A percentile compares a stretch with the other conserved stretches of the same genome.
phyloP scores from a whole-genome alignment of 2,113 vertebrate genomes.

The Engraulis encrasicolus region DNA sequence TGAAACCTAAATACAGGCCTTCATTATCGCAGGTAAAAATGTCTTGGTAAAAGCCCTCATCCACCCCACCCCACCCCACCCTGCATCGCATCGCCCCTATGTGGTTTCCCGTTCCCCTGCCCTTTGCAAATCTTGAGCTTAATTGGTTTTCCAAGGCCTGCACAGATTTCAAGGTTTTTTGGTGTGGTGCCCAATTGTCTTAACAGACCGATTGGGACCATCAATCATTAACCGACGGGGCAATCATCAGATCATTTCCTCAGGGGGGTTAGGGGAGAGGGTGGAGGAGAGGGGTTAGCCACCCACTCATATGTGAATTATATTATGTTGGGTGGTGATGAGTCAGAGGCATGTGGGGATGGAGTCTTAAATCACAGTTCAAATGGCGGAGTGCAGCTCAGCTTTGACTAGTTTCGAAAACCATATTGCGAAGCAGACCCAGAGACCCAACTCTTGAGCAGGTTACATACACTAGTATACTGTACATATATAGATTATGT shows the following conservation, averaged over 20 bases:
- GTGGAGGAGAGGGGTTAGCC: conserved; percentile 4
- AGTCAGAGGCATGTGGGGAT: background rate
- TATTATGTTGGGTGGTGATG: background rate
- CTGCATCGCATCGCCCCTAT: background rate
- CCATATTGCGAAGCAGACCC: background rate
- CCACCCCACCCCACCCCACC: background rate
- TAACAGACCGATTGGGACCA: conserved; percentile 19
- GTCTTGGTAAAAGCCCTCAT: conserved; percentile 37
- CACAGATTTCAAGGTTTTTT: background rate
- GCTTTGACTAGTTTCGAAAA: background rate
- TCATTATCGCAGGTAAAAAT: conserved; percentile 52
- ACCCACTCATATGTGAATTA: conserved; percentile 28
- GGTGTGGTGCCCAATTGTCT: background rate
- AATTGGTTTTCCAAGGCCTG: background rate
- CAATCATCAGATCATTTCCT: conserved; percentile 38
- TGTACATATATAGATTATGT: too few species aligned
- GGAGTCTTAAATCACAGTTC: background rate
- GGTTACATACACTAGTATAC: too few species aligned
- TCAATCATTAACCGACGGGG: conserved; percentile 33
- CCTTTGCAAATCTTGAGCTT: background rate
- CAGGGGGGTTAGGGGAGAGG: background rate
- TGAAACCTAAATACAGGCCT: conserved; percentile 23
- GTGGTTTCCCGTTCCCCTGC: conserved; percentile 21
- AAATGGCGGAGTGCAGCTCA: background rate
- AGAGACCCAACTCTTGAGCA: background rate